Conservation (phyloP, 1,140 invertebrate genomes). For the Caenorhabditis brenneri region DNA sequence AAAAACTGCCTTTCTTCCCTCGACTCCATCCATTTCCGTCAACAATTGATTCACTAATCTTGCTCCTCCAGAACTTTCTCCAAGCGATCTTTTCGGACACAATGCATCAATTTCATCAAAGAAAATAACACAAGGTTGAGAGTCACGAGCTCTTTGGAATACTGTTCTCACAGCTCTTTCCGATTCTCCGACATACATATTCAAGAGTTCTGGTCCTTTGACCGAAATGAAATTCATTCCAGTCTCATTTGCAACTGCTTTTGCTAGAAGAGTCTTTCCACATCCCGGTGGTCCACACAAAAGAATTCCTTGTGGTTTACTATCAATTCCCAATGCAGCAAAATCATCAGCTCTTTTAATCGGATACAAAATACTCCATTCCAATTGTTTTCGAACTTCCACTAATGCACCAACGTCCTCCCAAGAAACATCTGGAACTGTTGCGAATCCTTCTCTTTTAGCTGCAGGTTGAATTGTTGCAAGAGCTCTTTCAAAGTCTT, state of each 20-base stretch:
- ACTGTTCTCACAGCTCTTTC: conserved; percentile 92
- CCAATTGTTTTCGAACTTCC: conserved; percentile 85
- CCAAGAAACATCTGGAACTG: conserved; percentile 95
- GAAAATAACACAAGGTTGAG: conserved; percentile 96
- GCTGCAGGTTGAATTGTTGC: conserved; percentile 76
- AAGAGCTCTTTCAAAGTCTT: conserved; percentile 76
- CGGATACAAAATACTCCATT: conserved; percentile 88
- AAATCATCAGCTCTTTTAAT: conserved; percentile 84
- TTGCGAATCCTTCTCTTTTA: conserved; percentile 88
- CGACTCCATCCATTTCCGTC: conserved; percentile 97
- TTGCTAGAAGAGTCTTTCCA: conserved; percentile 73
- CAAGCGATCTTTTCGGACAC: conserved; percentile 85
- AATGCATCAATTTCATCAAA: conserved; percentile 98
- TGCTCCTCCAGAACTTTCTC: conserved; percentile 74
- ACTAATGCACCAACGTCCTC: conserved; percentile 90
- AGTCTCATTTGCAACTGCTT: conserved; percentile 90
- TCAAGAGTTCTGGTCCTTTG: conserved; percentile 92
- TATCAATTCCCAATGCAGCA: conserved; percentile 79
- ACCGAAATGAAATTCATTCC: conserved; percentile 96
- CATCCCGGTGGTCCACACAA: conserved; percentile 90
- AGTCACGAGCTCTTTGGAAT: conserved; percentile 90
- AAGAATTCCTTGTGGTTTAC: conserved; percentile 83
- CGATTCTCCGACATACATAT: conserved; percentile 99
- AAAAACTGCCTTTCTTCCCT: conserved; percentile 84
- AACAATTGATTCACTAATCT: conserved; percentile 94